phyloP scores from a whole-genome alignment of 92 coral and sea anemone genomes.

The Epizoanthus stellaris region DNA sequence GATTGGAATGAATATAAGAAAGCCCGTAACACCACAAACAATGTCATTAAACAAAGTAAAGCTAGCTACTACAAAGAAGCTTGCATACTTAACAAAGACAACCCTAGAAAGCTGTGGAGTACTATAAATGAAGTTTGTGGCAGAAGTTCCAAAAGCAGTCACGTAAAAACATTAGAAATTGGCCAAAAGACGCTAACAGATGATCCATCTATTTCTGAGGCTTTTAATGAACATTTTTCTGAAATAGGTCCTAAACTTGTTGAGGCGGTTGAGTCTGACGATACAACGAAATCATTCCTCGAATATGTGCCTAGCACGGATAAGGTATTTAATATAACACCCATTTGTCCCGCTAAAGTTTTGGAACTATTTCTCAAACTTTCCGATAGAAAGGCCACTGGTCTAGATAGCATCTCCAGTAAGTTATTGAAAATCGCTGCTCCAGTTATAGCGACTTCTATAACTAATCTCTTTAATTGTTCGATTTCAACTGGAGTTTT shows the following conservation, averaged over 20 bases:
- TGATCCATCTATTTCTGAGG: not conserved
- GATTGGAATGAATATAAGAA: not conserved
- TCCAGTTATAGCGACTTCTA: too few species aligned
- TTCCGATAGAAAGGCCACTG: too few species aligned
- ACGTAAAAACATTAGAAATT: not conserved
- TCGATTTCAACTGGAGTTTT: too few species aligned
- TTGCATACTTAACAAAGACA: not conserved
- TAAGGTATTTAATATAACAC: slow-evolving; percentile 3
- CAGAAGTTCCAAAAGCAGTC: not conserved
- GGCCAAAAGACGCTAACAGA: not conserved
- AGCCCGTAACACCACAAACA: not conserved
- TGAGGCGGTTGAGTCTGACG: not conserved
- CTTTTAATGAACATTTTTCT: slow-evolving; percentile 1
- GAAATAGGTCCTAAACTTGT: slow-evolving; percentile 17
- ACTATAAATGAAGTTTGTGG: not conserved
- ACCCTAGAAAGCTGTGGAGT: not conserved
- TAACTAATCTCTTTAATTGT: too few species aligned
- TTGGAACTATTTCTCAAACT: not conserved
- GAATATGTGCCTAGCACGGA: slow-evolving; percentile 16
- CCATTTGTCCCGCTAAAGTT: slow-evolving; percentile 1
- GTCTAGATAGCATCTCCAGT: too few species aligned
- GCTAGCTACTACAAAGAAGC: not conserved
- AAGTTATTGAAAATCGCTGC: too few species aligned
- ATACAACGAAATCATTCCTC: slow-evolving; percentile 19
- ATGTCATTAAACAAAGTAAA: not conserved